Evolutionary conservation across 2,888 invertebrate genomes (phyloP), one percentile per base, ranked within the genome.

Genomic region (Dinocampus coccinellae): DNA sequence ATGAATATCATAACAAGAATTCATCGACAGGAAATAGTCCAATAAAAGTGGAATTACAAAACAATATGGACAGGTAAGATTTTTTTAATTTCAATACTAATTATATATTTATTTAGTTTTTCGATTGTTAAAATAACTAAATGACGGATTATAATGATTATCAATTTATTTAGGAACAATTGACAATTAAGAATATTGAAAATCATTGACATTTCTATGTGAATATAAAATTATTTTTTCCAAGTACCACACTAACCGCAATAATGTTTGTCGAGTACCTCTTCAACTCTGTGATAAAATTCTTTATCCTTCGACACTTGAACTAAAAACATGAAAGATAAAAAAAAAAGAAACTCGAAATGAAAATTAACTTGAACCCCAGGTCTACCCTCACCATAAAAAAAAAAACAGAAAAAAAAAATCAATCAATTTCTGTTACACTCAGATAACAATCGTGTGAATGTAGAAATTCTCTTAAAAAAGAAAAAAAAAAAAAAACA

Each of bases 1-100:
- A 94, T 90, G 96, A 96, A 89, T 95, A 95, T 90, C 95, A 94
- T 80, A 86, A 85, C 80, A 87, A 87, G 76, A 86, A 90, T 93
- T 95, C 87, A 92, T 95, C 95, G 75, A 94, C 95, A 86, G 95
- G 95, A 89, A 95, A 94, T 89, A 95, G 95, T 91, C 95, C 95
- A 82, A 93, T 93, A 88, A 93, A 93, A 89, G 92, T 93, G 84
- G 90, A 89, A 80, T 87, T 89, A 77, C 89, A 88, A 80, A 89
- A 88, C 85, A 89, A 89, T 84, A 87, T 89, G 83, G 89, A 89
- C 83, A 89, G 89, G 89, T 89, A 83, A 85, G 81, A 76, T 72
- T 22, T 24, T 24, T 6, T 34, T 22, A 29, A 34, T 16, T 57
- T 26, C 10, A n/a, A 29, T 22, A 52, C 7, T 29, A 29, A 29